A percentile compares a stretch with the other conserved stretches of the same genome.
Conservation (phyloP, 2,113 vertebrate genomes). For the Hemichromis elongatus region DNA sequence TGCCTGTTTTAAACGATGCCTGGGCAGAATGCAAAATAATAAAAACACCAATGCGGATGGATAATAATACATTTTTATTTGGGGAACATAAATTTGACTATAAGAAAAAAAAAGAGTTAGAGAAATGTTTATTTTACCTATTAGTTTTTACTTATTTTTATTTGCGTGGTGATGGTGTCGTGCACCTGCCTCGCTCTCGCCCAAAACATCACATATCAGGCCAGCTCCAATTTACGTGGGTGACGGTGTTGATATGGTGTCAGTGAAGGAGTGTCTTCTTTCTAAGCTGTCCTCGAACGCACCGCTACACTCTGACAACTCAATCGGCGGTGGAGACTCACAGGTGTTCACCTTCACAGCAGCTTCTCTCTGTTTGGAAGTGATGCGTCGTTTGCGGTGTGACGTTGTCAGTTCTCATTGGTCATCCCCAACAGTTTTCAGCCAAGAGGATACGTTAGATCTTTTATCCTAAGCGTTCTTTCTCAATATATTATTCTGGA, state of each 20-base stretch:
- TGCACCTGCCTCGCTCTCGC: background rate
- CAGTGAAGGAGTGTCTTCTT: background rate
- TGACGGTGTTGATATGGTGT: background rate
- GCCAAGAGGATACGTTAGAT: background rate
- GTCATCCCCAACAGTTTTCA: background rate
- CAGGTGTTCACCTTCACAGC: conserved; percentile 39
- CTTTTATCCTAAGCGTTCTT: background rate
- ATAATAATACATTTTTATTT: background rate
- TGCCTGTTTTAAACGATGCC: background rate
- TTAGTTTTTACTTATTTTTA: background rate
- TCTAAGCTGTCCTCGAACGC: background rate
- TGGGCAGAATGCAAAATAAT: background rate
- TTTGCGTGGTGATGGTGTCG: background rate
- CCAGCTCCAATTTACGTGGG: background rate
- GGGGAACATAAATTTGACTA: background rate
- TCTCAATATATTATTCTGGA: background rate
- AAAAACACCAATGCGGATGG: background rate
- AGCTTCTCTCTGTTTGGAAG: background rate
- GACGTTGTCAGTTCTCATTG: conserved; percentile 21
- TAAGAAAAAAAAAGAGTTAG: background rate
- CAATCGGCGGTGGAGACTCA: background rate
- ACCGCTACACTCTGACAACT: background rate
- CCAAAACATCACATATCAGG: background rate
- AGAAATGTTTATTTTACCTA: background rate
- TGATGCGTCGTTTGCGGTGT: background rate